Base-by-base conservation (phyloP, 2,113 vertebrate genomes). In the Talpa occidentalis region DNA sequence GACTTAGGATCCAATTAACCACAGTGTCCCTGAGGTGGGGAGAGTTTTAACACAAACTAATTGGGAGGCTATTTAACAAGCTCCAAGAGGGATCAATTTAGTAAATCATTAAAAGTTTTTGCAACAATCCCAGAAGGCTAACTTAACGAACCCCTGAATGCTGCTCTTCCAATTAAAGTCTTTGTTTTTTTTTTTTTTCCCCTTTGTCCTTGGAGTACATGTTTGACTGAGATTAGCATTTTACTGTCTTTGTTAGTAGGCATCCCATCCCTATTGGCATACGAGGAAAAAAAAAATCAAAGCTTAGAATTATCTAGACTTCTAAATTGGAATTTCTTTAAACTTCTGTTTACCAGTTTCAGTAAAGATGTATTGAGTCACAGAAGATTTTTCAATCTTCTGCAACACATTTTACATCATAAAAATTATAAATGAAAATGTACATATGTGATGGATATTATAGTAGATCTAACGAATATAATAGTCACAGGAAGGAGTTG, bases 31-130 rank as follows among this genome's bases (percentile, higher is more conserved):
- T 47, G 22, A 10, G 44, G 44, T 5, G 69, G 83, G 14, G 16
- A 7, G 83, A 90, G 59, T 72, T 94, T 83, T 83, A 74, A 89
- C 35, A 76, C 12, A 47, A 89, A 86, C 7, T 95, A 96, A 96
- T 95, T 90, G 66, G 49, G 4, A 95, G 12, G 2, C 15, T 74
- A 42, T 47, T 85, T 96, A 95, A 82, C 26, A 60, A 95, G 22
- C 44, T 91, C 62, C 52, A 6, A 54, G n/a, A 70, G 14, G 7
- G 0, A 22, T 91, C 26, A 79, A 21, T n/a, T 91, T 83, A 80
- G 47, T 60, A 91, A 90, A 52, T 95, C 70, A 90, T 96, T 95
- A 96, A 94, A 97, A 96, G 83, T 96, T 94, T 91, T 30, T 4
- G 2, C 9, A 5, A 91, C 22, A 72, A 47, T 89, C 83, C 49